Base-by-base conservation (phyloP, 2,888 invertebrate species). In the Linnaemya tessellans region DNA sequence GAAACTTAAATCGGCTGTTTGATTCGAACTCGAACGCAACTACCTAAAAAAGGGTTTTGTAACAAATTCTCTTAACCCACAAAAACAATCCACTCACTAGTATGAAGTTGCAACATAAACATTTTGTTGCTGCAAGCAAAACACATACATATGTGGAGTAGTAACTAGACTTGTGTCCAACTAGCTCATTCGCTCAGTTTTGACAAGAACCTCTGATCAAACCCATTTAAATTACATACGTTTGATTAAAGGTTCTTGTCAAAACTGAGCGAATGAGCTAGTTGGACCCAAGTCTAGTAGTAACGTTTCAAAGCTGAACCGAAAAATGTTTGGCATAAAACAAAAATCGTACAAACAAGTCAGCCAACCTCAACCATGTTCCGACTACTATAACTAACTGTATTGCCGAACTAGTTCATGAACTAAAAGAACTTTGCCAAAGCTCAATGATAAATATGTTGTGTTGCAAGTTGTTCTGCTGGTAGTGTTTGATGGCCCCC, bases 21-120 rank as follows among this genome's bases (percentile, higher is more conserved):
- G 38, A 38, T 38, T 38, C 38, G 8, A 41, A 41, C 41, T 11
- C 11, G 41, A 41, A 41, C 41, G 38, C 41, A 41, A 41, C 41
- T 38, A 38, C 9, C 10, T 41, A 41, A 41, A 41, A 41, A 41
- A 41, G 13, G 3, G 41, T 13, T 13, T 41, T 41, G 3, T 1
- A n/a, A n/a, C 41, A 41, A n/a, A 3, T 22, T 60, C 81, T 70
- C 75, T 70, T 58, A 75, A 43, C 11, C 13, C 25, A 15, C 46
- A n/a, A n/a, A 30, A 13, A 25, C 20, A 20, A 1, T 43, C 25
- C 10, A 38, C 41, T 35, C 54, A 68, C 15, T 35, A 49, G 43
- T 54, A 18, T 20, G 49, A 77, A 64, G 81, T 82, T 77, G 75
- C 64, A 82, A 70, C 75, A 64, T 49, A 75, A 58, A 38, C 1